These are phyloP conservation scores for Cossypha dichroa DNA, from an alignment of 2,797 vertebrate genomes.

Conservation along the genomic window DNA sequence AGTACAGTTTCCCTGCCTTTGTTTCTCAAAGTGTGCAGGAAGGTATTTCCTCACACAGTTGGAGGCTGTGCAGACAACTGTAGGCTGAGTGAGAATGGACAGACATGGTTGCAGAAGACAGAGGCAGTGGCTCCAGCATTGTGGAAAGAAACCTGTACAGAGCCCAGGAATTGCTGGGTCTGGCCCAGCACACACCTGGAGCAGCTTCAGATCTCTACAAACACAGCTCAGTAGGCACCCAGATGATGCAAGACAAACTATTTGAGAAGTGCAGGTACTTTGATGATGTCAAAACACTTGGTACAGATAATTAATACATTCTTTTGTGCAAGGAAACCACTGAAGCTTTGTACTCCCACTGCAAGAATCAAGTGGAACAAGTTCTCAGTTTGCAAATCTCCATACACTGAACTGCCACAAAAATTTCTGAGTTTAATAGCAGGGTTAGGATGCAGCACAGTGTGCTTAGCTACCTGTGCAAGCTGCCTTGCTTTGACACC, in stretches of 20 bases:
- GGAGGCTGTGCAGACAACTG: not conserved
- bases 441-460: not conserved
- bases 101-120: not conserved
- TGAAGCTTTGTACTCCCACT: not conserved
- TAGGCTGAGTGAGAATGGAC: not conserved
- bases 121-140: not conserved
- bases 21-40: accelerated
- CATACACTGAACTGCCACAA: not conserved
- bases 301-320: not conserved
- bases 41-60: not conserved
- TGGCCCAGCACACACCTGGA: not conserved
- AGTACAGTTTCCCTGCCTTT: not conserved
- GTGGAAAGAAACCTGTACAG: not conserved
- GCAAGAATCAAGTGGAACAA: not conserved
- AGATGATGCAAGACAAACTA: not conserved
- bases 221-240: not conserved
- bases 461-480: not conserved
- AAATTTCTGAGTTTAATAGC: not conserved
- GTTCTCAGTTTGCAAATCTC: not conserved
- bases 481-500: not conserved
- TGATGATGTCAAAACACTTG: not conserved
- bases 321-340: not conserved
- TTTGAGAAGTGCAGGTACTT: not conserved
- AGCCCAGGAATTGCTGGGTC: not conserved
- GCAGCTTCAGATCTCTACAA: not conserved